A percentile compares a stretch with the other conserved stretches of the same genome.
These are phyloP conservation scores for Ptychochromis oligacanthus DNA, from an alignment of 2,113 vertebrate species.

Conservation along the genomic window DNA sequence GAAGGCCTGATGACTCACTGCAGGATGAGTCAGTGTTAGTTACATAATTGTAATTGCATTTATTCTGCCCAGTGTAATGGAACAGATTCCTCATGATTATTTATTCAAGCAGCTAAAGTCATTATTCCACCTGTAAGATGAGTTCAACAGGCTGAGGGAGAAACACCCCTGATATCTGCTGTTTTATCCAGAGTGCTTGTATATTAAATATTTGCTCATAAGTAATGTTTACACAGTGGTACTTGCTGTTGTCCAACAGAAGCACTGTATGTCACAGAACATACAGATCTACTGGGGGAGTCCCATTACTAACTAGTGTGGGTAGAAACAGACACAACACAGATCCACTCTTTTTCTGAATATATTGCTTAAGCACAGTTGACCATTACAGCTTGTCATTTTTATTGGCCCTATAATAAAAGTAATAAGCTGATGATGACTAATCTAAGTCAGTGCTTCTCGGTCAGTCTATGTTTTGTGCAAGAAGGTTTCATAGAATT, in stretches of 20 bases:
- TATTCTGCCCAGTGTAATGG: neutral
- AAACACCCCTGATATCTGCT: neutral
- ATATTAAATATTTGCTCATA: neutral
- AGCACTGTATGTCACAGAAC: neutral
- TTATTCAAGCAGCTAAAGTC: neutral
- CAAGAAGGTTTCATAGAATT: neutral
- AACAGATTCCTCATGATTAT: neutral
- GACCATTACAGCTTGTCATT: neutral
- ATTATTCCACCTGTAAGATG: slow-evolving; percentile 5
- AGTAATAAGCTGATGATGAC: neutral
- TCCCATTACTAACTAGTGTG: neutral
- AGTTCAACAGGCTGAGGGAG: neutral
- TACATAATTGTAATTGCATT: slow-evolving; percentile 23
- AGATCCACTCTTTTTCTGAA: neutral
- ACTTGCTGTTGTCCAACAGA: neutral
- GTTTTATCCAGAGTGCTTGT: neutral
- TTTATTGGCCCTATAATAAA: neutral
- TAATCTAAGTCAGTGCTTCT: neutral
- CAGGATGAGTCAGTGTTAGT: slow-evolving; percentile 41
- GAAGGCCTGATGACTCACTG: slow-evolving; percentile 44
- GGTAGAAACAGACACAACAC: neutral
- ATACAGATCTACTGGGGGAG: neutral
- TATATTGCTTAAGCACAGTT: neutral
- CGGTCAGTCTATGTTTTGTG: neutral
- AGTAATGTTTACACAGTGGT: neutral